phyloP scores from a whole-genome alignment of 2,113 vertebrate species.

The Halichoerus grypus region DNA sequence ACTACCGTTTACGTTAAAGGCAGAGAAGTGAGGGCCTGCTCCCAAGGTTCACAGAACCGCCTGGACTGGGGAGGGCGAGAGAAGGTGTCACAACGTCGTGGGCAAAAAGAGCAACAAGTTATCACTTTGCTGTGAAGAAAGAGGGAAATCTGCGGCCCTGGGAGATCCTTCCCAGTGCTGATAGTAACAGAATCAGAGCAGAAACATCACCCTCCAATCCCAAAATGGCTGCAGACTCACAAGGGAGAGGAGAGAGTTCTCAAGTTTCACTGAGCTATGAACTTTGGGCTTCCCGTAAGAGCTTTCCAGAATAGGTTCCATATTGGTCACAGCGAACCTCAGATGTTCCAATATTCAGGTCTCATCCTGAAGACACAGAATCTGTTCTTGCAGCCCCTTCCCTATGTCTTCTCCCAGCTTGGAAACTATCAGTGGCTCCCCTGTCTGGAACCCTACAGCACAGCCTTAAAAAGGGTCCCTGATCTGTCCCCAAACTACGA shows the following conservation, averaged over 20 bases:
- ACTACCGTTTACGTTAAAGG: not conserved
- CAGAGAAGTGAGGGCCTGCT: not conserved
- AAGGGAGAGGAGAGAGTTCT: not conserved
- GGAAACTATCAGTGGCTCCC: not conserved
- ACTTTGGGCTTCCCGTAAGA: not conserved
- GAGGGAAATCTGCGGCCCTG: not conserved
- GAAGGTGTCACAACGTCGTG: not conserved
- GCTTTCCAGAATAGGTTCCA: not conserved
- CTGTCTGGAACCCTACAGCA: not conserved
- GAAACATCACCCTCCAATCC: not conserved
- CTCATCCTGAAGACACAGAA: not conserved
- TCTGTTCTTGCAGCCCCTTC: not conserved
- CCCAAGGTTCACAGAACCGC: fast-evolving
- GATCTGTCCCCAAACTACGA: not conserved
- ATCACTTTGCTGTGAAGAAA: not conserved
- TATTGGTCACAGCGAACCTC: not conserved
- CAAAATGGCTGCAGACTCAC: not conserved
- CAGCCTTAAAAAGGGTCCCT: not conserved
- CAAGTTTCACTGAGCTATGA: not conserved
- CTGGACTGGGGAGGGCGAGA: not conserved
- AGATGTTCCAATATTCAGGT: not conserved
- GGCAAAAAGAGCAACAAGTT: not conserved
- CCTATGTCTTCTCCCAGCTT: not conserved
- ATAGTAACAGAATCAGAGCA: not conserved
- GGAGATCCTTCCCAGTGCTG: not conserved